Base-by-base conservation (phyloP, 2,888 invertebrate genomes). In the Caenorhabditis japonica region DNA sequence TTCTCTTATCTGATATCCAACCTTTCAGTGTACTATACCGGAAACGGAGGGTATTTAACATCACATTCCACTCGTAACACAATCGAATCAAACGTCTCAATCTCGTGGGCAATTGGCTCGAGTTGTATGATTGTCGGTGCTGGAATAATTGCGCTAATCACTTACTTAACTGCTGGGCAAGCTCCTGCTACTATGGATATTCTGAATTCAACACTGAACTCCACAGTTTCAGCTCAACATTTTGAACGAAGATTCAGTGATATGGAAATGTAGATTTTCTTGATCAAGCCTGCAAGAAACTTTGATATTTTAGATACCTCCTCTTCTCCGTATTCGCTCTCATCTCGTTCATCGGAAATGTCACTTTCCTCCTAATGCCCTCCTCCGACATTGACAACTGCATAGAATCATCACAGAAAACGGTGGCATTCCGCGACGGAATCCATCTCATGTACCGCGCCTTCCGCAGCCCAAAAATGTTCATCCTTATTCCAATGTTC, bases 81-180 rank as follows among this genome's bases (percentile, higher is more conserved):
- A 4, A 74, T 81, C 15, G 76, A 77, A 46, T 69, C 76, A 12
- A 81, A 81, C 34, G 74, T 75, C 0, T 75, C 80, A 3, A 77
- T 81, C 39, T 62, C 75, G n/a, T 81, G 81, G 81, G 76, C 76
- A 0, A 71, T 81, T 15, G 79, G 74, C 1, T 76, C 76, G n/a
- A 58, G 68, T 19, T 81, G 80, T 33, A 79, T 79, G 78, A 53
- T 79, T 17, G 55, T 74, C 25, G 78, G 78, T 19, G 68, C 73
- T 30, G 75, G 56, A 4, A 78, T 78, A 17, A 62, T 78, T 43
- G 73, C 75, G 0, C 46, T 72, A 0, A 72, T 72, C 55, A 72
- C 72, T 3, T 72, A 53, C 12, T 60, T 72, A 25, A 72, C 72
- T 17, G 64, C 72, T 2, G 51, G 51, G 13, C 33, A 47, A 47